Percentiles rank a stretch among this genome's conserved stretches.
Evolutionary conservation across 2,888 invertebrate genomes (phyloP).

Genomic region (Drosophila sordidula): DNA sequence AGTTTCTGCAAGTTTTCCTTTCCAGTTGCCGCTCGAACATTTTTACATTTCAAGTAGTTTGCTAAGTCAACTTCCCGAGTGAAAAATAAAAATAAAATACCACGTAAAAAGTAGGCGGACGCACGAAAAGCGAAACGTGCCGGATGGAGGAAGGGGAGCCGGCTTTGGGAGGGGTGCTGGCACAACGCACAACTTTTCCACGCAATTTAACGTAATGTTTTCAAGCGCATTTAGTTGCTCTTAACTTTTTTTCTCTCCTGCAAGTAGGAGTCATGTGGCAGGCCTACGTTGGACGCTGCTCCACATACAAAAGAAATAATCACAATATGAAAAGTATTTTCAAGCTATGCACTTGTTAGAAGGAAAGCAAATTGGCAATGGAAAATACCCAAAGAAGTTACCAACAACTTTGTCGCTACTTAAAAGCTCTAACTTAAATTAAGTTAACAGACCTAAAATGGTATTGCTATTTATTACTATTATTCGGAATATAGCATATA

Average conservation of each 20-base stretch:
- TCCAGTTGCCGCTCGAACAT: conserved; percentile 58
- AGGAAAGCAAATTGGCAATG: neutral
- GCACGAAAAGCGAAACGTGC: conserved; percentile 2
- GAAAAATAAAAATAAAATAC: conserved; percentile 46
- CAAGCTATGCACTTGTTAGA: neutral
- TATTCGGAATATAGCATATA: too few relatives aligned
- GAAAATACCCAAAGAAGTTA: neutral
- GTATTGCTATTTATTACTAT: too few relatives aligned
- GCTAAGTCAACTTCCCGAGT: conserved; percentile 65
- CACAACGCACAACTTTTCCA: conserved; percentile 70
- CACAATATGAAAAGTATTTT: neutral
- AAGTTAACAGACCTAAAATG: neutral
- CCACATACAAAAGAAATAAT: neutral
- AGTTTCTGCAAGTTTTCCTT: conserved; percentile 65
- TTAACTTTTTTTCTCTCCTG: conserved; percentile 4
- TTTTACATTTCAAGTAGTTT: conserved; percentile 76
- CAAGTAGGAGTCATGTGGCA: conserved; percentile 14
- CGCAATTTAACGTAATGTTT: conserved; percentile 67
- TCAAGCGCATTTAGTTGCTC: conserved; percentile 16
- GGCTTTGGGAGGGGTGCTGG: neutral
- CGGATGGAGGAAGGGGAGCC: neutral
- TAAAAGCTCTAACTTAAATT: neutral
- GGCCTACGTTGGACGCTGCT: neutral
- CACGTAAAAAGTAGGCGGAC: conserved; percentile 24
- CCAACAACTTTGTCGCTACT: neutral